Evolutionary conservation across 2,113 vertebrate genomes (phyloP).

Genomic region (Hyla sarda): DNA sequence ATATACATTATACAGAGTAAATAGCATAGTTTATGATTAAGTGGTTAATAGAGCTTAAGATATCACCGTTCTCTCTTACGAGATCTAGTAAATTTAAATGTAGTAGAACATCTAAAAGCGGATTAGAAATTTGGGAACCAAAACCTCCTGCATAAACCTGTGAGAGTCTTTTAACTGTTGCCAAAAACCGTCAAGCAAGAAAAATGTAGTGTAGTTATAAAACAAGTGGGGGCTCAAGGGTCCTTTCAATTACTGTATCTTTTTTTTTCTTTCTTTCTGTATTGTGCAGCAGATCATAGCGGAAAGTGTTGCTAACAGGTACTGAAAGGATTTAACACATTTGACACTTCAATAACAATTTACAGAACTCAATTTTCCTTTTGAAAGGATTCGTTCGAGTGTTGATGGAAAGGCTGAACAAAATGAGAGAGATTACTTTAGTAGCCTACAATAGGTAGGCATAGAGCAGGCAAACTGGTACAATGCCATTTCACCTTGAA

Average conservation of each 20-base stretch:
- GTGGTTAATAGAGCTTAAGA: constrained; percentile 34
- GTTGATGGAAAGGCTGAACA: constrained; percentile 52
- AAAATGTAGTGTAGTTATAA: constrained; percentile 45
- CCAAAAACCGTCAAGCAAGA: constrained; percentile 43
- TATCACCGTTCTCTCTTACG: not conserved
- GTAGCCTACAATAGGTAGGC: constrained; percentile 31
- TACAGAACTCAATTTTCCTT: constrained; percentile 58
- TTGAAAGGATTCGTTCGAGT: constrained; percentile 53
- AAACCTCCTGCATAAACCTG: constrained; percentile 21
- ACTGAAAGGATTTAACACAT: constrained; percentile 58
- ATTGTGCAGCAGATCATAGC: constrained; percentile 47
- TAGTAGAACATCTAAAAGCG: constrained; percentile 26
- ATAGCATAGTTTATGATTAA: constrained; percentile 14
- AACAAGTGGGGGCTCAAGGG: constrained; percentile 32
- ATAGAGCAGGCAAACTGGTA: not conserved
- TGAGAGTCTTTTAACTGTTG: constrained; percentile 47
- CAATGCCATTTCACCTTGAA: not conserved
- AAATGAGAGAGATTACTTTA: constrained; percentile 51
- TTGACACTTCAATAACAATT: constrained; percentile 59
- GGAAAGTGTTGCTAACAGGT: constrained; percentile 56
- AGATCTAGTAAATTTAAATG: constrained; percentile 29
- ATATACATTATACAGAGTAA: constrained; percentile 20
- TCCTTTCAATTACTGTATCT: constrained; percentile 47
- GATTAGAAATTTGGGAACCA: constrained; percentile 44
- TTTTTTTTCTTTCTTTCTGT: constrained; percentile 24